Evolutionary conservation across 2,888 invertebrate genomes (phyloP).

Genomic region (Drosophila limbata): DNA sequence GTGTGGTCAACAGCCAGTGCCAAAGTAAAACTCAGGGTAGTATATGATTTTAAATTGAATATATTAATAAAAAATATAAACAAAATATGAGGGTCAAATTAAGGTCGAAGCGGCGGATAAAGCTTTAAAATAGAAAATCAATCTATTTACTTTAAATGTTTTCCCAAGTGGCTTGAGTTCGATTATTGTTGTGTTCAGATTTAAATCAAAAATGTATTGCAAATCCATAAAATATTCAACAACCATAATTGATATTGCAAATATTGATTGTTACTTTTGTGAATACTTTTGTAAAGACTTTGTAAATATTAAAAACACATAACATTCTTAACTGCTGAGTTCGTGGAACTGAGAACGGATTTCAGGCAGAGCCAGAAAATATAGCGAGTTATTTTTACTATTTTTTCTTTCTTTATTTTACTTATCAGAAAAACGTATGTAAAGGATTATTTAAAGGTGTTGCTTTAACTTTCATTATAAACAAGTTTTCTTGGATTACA

Average conservation of each 20-base stretch:
- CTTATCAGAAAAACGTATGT: too few species aligned
- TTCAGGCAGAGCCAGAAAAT: background rate
- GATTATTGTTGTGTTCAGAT: background rate
- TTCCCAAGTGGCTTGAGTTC: background rate
- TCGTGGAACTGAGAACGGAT: background rate
- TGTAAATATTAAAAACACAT: background rate
- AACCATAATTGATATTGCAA: background rate
- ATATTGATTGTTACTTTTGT: conserved; percentile 1
- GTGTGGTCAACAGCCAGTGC: conserved; percentile 44
- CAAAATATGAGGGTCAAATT: conserved; percentile 12
- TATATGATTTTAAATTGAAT: conserved; percentile 41
- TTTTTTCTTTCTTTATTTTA: too few species aligned
- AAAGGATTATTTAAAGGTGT: background rate
- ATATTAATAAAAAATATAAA: conserved; percentile 12
- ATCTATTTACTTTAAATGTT: conserved; percentile 10
- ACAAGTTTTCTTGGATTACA: background rate
- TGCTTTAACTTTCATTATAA: background rate
- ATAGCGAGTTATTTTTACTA: too few species aligned
- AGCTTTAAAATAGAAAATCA: conserved; percentile 13
- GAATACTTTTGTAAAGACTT: background rate
- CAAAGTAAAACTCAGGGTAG: conserved; percentile 20
- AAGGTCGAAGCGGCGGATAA: background rate
- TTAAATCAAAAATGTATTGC: background rate
- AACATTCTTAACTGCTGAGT: background rate
- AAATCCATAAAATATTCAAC: background rate